Percentiles rank a stretch among this genome's conserved stretches.
Conservation (phyloP, 2,797 vertebrate genomes). For the Pristis pectinata region DNA sequence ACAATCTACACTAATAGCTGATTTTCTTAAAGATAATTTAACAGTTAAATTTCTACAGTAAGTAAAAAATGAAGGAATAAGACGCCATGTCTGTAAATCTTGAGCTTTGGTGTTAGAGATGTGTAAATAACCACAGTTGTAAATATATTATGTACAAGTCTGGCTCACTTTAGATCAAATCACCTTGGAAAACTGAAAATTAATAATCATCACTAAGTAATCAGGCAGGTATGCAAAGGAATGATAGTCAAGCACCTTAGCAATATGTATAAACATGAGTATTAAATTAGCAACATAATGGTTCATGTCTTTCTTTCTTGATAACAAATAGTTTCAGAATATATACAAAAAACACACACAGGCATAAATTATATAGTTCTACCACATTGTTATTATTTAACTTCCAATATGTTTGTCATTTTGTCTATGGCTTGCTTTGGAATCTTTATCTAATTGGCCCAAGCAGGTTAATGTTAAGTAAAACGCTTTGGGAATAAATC, state of each 20-base stretch:
- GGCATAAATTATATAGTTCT: not conserved
- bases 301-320: not conserved
- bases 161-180: not conserved
- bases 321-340: not conserved
- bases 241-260: not conserved
- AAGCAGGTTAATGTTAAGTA: not conserved
- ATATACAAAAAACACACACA: not conserved
- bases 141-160: not conserved
- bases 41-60: not conserved
- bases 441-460: not conserved
- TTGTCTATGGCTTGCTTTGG: not conserved
- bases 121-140: not conserved
- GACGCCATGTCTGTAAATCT: not conserved
- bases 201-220: not conserved
- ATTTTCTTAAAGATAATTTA: not conserved
- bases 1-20: not conserved
- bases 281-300: not conserved
- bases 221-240: not conserved
- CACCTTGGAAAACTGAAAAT: not conserved
- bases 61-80: not conserved
- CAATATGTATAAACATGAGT: not conserved
- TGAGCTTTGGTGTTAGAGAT: not conserved
- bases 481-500: not conserved
- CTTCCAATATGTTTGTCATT: not conserved
- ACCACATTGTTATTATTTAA: not conserved